These are phyloP conservation scores for Serinus canaria DNA, from an alignment of 2,113 vertebrate genomes.

Conservation along the genomic window DNA sequence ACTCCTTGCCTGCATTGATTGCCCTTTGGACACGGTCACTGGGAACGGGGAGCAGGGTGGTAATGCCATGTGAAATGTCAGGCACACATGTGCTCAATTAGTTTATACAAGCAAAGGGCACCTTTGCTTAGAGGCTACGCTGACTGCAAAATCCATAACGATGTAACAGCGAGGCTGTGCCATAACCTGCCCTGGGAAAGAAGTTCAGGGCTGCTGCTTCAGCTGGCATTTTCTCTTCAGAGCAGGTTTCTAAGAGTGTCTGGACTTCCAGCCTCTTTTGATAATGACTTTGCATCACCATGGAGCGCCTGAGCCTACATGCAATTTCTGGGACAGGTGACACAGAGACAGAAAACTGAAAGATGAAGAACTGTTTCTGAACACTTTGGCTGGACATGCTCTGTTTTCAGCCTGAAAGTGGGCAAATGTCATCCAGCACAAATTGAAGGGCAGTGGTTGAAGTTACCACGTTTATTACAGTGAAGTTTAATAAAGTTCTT, in stretches of 20 bases:
- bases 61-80: slow-evolving; percentile 48
- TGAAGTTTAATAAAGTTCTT: not conserved
- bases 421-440: not conserved
- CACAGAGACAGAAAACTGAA: not conserved
- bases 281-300: not conserved
- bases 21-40: not conserved
- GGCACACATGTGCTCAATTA: not conserved
- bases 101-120: slow-evolving; percentile 41
- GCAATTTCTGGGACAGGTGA: not conserved
- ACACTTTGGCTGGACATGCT: not conserved
- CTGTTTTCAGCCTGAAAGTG: not conserved
- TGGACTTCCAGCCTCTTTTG: not conserved
- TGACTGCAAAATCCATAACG: not conserved
- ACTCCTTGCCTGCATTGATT: not conserved
- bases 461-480: not conserved
- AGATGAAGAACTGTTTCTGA: not conserved
- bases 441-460: not conserved
- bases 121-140: not conserved
- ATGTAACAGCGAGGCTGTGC: not conserved
- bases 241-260: not conserved
- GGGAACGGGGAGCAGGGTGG: not conserved
- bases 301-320: too few relatives aligned
- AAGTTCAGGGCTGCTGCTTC: not conserved
- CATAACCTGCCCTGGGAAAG: not conserved
- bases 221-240: not conserved